Evolutionary conservation across 2,888 invertebrate species (phyloP), one percentile per base, ranked within the genome.

Genomic region (Andrena minutula): DNA sequence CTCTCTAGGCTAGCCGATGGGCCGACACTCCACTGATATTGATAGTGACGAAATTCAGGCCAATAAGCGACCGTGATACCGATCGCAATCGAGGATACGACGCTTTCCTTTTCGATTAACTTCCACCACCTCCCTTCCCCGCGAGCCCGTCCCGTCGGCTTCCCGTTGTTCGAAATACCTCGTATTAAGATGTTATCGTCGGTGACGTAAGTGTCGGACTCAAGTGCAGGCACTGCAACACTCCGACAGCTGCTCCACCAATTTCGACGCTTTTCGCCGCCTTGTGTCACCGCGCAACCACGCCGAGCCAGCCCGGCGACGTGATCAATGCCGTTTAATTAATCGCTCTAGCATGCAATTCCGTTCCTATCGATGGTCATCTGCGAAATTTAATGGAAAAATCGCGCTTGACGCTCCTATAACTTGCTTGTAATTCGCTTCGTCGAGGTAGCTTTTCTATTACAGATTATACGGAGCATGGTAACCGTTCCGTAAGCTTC

Each of bases 21-120:
- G 83, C 88, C 88, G 86, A 86, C 86, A 87, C 86, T 88, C 88
- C 86, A 88, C 88, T 88, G 89, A 86, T 90, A 90, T 88, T 88
- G 89, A 88, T 89, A 90, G 88, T 89, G 77, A 86, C 86, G 87
- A 86, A 88, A 91, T 91, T 90, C 89, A 89, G 91, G 91, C 89
- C 89, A 90, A 90, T 89, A 86, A 88, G 89, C 87, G 87, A 72
- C 85, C 83, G 74, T 86, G 89, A 82, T 79, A 65, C 75, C 74
- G 75, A 74, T 77, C 75, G 79, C 69, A 71, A 73, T 76, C 79
- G 75, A 76, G 87, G 76, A 63, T 82, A 56, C 70, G 56, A 28
- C 76, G 71, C 77, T 79, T 41, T 79, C 73, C 86, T 78, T 73
- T 56, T 56, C 49, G 78, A 82, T 86, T 75, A 74, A 77, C 60